Conservation (phyloP, 2,888 invertebrate genomes). For the Dynastes maya region DNA sequence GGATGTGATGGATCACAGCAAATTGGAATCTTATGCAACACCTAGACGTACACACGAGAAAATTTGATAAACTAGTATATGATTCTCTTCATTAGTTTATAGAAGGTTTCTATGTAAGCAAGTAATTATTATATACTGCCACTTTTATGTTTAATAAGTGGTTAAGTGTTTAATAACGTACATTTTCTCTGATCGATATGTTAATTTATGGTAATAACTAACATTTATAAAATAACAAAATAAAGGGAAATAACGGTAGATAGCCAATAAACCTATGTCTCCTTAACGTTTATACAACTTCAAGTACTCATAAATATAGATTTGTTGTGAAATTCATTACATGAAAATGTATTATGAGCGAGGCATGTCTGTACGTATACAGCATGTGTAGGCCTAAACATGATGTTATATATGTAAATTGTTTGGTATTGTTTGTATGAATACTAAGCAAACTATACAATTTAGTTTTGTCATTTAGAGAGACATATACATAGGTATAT, state of each 20-base stretch:
- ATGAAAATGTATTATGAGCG: slow-evolving; percentile 41
- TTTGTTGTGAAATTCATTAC: slow-evolving; percentile 42
- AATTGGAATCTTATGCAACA: too few relatives aligned
- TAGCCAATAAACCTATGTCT: neutral
- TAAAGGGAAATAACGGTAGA: slow-evolving; percentile 2
- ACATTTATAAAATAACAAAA: slow-evolving; percentile 9
- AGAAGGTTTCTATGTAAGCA: too few relatives aligned
- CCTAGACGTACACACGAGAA: too few relatives aligned
- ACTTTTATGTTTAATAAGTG: too few relatives aligned
- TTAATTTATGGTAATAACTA: slow-evolving; percentile 8
- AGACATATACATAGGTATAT: slow-evolving; percentile 11
- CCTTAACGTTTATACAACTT: slow-evolving; percentile 5
- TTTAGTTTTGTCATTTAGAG: slow-evolving; percentile 39
- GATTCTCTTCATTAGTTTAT: too few relatives aligned
- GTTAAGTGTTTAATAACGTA: too few relatives aligned
- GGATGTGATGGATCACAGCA: too few relatives aligned
- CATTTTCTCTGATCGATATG: slow-evolving; percentile 9
- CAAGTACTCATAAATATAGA: slow-evolving; percentile 35
- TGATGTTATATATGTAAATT: slow-evolving; percentile 45
- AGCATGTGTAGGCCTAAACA: slow-evolving; percentile 26
- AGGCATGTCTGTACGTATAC: slow-evolving; percentile 16
- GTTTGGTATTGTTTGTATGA: slow-evolving; percentile 44
- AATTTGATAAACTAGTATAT: too few relatives aligned
- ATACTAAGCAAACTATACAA: slow-evolving; percentile 33
- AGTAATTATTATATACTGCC: too few relatives aligned